Percentiles rank a stretch among this genome's conserved stretches.
Evolutionary conservation across 2,113 vertebrate species (phyloP).

Genomic region (Vireo altiloquus): DNA sequence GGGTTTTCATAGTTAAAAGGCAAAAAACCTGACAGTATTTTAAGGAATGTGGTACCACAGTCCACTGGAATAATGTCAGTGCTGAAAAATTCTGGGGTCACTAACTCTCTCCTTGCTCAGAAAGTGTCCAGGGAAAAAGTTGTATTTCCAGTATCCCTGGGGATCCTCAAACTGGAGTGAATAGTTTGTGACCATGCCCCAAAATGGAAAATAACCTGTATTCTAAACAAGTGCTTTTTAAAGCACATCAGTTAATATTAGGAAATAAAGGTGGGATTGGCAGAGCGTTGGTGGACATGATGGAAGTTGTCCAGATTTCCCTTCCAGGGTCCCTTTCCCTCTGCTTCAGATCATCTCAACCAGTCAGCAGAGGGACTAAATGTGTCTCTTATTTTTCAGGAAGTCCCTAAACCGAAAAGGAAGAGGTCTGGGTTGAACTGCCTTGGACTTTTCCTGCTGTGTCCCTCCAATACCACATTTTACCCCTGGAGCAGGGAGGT

Average conservation of each 20-base stretch:
- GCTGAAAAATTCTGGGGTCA: background rate
- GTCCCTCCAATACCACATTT: too few relatives aligned
- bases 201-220: background rate
- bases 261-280: background rate
- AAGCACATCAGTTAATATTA: background rate
- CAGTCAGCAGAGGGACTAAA: background rate
- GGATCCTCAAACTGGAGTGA: background rate
- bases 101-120: background rate
- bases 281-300: background rate
- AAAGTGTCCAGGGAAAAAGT: background rate
- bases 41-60: background rate
- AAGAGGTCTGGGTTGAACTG: background rate
- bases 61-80: background rate
- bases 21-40: background rate
- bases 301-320: background rate
- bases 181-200: background rate
- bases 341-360: background rate
- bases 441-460: background rate
- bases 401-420: background rate
- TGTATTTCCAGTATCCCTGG: fast-evolving
- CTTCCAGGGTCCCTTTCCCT: background rate
- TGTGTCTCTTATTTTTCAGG: background rate
- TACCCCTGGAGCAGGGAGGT: background rate
- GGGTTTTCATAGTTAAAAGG: background rate
- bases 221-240: background rate